These are phyloP conservation scores for Grus americana DNA, from an alignment of 2,113 vertebrate genomes.

Conservation along the genomic window DNA sequence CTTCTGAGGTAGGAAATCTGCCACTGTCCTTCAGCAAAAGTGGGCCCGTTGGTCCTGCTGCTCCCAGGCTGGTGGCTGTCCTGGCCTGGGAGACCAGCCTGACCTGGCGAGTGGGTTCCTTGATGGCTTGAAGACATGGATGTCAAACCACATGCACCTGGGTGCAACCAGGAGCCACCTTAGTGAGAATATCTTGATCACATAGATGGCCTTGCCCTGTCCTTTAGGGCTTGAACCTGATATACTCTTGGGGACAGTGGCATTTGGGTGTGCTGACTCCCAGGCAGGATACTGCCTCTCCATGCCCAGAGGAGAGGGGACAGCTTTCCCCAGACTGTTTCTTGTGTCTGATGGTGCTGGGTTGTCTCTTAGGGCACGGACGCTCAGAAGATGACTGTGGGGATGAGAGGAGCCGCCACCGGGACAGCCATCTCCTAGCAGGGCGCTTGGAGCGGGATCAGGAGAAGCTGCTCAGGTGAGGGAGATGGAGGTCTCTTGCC, in stretches of 20 bases:
- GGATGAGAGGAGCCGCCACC: slow-evolving; percentile 83
- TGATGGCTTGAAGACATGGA: neutral
- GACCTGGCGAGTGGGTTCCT: neutral
- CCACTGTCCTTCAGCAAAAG: neutral
- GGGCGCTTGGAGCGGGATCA: slow-evolving; percentile 91
- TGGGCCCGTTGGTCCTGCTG: neutral
- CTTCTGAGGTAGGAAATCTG: neutral
- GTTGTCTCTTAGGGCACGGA: slow-evolving; percentile 59
- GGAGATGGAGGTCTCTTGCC: neutral
- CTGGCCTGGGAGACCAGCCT: neutral
- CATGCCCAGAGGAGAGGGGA: neutral
- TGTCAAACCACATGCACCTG: neutral
- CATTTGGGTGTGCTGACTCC: neutral
- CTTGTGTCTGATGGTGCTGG: neutral
- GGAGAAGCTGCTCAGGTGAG: slow-evolving; percentile 93
- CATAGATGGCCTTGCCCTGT: neutral
- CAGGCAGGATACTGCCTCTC: neutral
- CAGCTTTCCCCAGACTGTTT: neutral
- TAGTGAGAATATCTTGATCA: neutral
- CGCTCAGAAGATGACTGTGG: slow-evolving; percentile 85
- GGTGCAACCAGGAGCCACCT: neutral
- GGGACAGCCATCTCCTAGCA: slow-evolving; percentile 84
- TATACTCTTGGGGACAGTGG: neutral
- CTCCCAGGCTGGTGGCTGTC: neutral
- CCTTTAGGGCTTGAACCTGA: neutral